Conservation (phyloP, 2,797 vertebrate genomes). For the Urosaurus nigricauda region DNA sequence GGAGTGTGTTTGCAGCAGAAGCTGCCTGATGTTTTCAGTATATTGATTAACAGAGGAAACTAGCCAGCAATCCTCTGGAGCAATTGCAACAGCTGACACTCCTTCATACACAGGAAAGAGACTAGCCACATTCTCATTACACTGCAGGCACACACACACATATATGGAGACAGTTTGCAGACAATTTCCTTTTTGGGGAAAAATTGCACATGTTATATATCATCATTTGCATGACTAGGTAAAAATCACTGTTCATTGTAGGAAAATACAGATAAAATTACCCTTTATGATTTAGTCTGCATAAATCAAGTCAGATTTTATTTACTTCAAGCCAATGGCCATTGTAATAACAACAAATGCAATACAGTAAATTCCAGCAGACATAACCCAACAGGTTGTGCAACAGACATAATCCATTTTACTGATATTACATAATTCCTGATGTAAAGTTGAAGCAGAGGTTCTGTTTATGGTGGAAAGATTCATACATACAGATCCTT, state of each 20-base stretch:
- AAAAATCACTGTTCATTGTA: not conserved
- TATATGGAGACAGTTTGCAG: not conserved
- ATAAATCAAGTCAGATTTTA: too few relatives aligned
- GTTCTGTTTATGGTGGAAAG: not conserved
- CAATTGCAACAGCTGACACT: not conserved
- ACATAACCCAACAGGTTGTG: too few relatives aligned
- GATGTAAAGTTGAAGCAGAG: not conserved
- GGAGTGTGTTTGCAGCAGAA: constrained; percentile 13
- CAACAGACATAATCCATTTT: too few relatives aligned
- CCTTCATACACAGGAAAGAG: not conserved
- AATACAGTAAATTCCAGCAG: too few relatives aligned
- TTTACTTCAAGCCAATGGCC: too few relatives aligned
- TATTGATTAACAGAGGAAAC: constrained; percentile 30
- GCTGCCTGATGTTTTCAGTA: not conserved
- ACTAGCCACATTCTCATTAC: not conserved
- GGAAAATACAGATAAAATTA: not conserved
- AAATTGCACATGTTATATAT: not conserved
- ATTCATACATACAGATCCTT: not conserved
- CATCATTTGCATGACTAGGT: not conserved
- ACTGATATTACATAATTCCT: not conserved
- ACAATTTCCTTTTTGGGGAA: not conserved
- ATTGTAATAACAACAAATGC: too few relatives aligned
- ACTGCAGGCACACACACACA: too few relatives aligned
- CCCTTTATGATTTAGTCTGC: not conserved
- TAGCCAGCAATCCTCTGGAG: not conserved